Evolutionary conservation across 1,140 invertebrate species (phyloP).

Genomic region (Aculops lycopersici): DNA sequence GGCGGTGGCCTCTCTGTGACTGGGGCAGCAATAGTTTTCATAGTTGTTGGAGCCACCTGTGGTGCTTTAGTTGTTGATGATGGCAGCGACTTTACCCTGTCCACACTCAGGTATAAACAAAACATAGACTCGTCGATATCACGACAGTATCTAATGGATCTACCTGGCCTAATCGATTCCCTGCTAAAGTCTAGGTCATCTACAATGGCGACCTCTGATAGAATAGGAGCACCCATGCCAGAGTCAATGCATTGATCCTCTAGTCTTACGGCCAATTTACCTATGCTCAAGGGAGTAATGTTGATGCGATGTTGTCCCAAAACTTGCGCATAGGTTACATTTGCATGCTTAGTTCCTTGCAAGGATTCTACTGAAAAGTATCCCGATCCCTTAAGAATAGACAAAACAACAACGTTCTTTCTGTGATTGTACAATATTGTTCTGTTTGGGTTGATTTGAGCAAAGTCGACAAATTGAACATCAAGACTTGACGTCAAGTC

Average conservation of each 20-base stretch:
- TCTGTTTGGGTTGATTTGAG: not conserved
- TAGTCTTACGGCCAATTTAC: not conserved
- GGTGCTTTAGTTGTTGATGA: no score
- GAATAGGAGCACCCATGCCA: no score
- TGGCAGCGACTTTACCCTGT: no score
- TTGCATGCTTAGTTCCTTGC: not conserved
- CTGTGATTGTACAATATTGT: not conserved
- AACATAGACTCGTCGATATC: not conserved
- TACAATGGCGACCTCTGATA: not conserved
- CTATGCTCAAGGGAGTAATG: not conserved
- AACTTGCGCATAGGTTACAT: not conserved
- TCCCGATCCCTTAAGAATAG: not conserved
- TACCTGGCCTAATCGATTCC: not conserved
- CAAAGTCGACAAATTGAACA: not conserved
- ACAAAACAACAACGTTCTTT: not conserved
- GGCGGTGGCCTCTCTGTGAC: no score
- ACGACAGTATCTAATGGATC: not conserved
- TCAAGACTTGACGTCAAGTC: not conserved
- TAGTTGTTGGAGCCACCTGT: no score
- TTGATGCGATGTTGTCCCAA: not conserved
- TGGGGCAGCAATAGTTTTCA: no score
- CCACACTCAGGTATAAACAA: not conserved
- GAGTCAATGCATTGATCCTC: not conserved
- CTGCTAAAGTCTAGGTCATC: not conserved
- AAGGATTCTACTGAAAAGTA: not conserved